phyloP scores from a whole-genome alignment of 2,113 vertebrate species.

The Phrynosoma blainvillii region DNA sequence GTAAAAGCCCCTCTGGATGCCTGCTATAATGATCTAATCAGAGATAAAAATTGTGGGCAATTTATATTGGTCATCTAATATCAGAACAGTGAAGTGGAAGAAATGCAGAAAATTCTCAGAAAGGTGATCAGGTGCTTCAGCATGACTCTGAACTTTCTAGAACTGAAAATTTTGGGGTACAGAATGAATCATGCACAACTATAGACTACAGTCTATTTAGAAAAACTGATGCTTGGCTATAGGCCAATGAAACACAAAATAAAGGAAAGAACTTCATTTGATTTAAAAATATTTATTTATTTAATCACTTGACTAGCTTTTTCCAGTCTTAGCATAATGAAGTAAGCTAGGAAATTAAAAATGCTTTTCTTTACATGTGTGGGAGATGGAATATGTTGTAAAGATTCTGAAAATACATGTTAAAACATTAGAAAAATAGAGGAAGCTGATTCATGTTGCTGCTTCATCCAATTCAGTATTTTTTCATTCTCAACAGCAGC shows the following conservation, averaged over 20 bases:
- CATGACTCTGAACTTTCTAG: conserved; percentile 16
- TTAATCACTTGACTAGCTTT: too few relatives aligned
- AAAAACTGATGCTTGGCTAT: not conserved
- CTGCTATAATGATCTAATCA: accelerated
- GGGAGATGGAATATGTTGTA: not conserved
- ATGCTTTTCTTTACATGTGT: too few relatives aligned
- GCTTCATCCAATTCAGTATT: not conserved
- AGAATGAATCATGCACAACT: conserved; percentile 10
- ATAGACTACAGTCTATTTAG: not conserved
- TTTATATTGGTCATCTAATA: conserved; percentile 16
- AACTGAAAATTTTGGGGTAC: not conserved
- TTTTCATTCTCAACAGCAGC: too few relatives aligned
- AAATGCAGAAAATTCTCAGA: conserved; percentile 2
- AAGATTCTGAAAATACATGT: not conserved
- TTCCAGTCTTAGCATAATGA: not conserved
- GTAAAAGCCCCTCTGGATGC: not conserved
- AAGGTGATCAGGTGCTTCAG: not conserved
- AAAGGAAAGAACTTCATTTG: not conserved
- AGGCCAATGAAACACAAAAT: not conserved
- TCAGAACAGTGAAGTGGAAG: conserved; percentile 19
- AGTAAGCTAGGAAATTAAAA: too few relatives aligned
- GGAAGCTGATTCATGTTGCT: not conserved
- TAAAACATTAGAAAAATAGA: not conserved
- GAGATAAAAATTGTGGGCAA: not conserved
- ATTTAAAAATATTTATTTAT: not conserved